phyloP scores from a whole-genome alignment of 2,797 vertebrate species.

The Gastrophryne carolinensis region DNA sequence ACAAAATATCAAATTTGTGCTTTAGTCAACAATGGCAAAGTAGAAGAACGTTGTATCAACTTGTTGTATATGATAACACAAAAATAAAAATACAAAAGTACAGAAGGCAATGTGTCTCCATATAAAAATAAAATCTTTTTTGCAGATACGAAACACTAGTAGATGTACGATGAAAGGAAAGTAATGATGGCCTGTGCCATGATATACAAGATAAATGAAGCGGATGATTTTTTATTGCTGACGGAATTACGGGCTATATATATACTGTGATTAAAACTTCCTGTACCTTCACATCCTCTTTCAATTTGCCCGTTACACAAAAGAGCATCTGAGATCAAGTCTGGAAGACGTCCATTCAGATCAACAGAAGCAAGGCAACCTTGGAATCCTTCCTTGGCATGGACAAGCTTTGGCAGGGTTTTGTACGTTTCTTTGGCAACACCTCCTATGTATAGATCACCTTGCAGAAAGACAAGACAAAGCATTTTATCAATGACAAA shows the following conservation, averaged over 20 bases:
- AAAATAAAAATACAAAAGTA: background rate
- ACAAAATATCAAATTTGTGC: no score
- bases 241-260: background rate
- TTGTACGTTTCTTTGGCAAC: slow-evolving; percentile 93
- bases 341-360: slow-evolving; percentile 91
- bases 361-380: slow-evolving; percentile 94
- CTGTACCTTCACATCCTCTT: slow-evolving; percentile 92
- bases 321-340: slow-evolving; percentile 91
- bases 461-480: slow-evolving; percentile 64
- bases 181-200: background rate
- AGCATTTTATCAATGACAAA: background rate
- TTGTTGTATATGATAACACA: background rate
- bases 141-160: background rate
- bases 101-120: background rate
- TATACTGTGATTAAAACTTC: slow-evolving; percentile 26
- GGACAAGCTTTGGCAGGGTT: slow-evolving; percentile 91
- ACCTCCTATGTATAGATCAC: slow-evolving; percentile 89
- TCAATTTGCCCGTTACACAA: slow-evolving; percentile 95
- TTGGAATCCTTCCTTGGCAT: slow-evolving; percentile 94
- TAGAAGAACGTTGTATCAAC: background rate
- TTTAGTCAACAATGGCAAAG: slow-evolving; percentile 5
- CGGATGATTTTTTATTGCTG: background rate
- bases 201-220: background rate
- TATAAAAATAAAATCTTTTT: background rate
- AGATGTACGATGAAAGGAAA: background rate